These are phyloP conservation scores for Pseudolaguvia tuberculata DNA, from an alignment of 2,113 vertebrate species.

Conservation along the genomic window DNA sequence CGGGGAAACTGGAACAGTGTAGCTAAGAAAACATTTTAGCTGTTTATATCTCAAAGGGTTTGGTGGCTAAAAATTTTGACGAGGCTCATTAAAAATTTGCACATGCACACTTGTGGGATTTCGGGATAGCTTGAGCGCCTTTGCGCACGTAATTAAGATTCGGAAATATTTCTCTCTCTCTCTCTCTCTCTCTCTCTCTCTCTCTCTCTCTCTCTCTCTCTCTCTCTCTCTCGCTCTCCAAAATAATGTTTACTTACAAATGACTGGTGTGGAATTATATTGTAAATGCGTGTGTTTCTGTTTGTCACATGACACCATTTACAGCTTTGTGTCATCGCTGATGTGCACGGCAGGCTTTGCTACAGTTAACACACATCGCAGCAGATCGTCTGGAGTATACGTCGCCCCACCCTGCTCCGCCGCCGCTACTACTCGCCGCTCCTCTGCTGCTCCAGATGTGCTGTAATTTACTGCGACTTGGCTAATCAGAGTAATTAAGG, in stretches of 20 bases:
- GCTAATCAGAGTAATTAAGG: slow-evolving; percentile 99
- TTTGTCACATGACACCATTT: background rate
- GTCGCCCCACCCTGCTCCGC: slow-evolving; percentile 60
- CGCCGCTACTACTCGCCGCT: slow-evolving; percentile 27
- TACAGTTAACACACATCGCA: slow-evolving; percentile 20
- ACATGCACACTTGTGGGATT: slow-evolving; percentile 2
- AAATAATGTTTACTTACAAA: background rate
- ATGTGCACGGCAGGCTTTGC: background rate
- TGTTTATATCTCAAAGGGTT: background rate
- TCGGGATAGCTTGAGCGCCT: background rate
- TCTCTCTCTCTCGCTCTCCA: background rate
- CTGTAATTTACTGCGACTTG: slow-evolving; percentile 99
- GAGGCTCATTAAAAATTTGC: background rate
- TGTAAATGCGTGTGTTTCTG: background rate
- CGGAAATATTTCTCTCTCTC: no score
- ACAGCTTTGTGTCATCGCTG: background rate
- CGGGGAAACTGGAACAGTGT: background rate
- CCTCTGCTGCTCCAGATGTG: slow-evolving; percentile 90
- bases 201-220: no score
- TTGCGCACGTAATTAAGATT: background rate
- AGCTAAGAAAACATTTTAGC: background rate
- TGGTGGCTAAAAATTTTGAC: background rate
- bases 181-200: no score
- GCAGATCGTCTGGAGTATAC: slow-evolving; percentile 13
- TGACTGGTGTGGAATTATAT: background rate